Percentiles rank a stretch among this genome's conserved stretches.
These are phyloP conservation scores for Drosophila ezoana DNA, from an alignment of 2,888 invertebrate genomes.

Conservation along the genomic window DNA sequence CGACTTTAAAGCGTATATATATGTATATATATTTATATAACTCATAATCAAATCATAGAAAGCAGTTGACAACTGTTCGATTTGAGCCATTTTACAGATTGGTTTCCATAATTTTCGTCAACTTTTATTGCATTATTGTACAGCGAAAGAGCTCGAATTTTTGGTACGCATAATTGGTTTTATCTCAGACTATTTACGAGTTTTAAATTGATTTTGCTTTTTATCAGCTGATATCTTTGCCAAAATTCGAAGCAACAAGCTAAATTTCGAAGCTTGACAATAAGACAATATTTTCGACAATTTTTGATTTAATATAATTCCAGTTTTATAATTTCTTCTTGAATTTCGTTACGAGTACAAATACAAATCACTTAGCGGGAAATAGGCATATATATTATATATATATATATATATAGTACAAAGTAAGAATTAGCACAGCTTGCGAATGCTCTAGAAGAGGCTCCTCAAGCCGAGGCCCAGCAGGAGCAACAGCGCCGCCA, in stretches of 20 bases:
- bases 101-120: background rate
- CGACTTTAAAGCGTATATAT: no score
- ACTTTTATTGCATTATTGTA: slow-evolving; percentile 2
- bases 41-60: background rate
- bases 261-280: no score
- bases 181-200: background rate
- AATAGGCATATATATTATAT: slow-evolving; percentile 32
- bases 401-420: slow-evolving; percentile 41
- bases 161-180: no score
- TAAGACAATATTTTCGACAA: background rate
- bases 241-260: background rate
- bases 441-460: slow-evolving; percentile 26
- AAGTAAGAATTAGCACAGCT: slow-evolving; percentile 9
- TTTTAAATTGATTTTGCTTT: background rate
- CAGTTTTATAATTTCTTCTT: slow-evolving; percentile 9
- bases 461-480: slow-evolving; percentile 47
- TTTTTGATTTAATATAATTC: slow-evolving; percentile 2
- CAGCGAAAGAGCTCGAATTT: background rate
- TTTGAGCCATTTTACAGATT: background rate
- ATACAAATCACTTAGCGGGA: slow-evolving; percentile 37
- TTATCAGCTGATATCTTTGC: background rate
- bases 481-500: slow-evolving; percentile 55
- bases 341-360: slow-evolving; percentile 24
- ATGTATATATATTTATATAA: no score
- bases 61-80: background rate